A percentile compares a stretch with the other conserved stretches of the same genome.
Conservation (phyloP, 2,113 vertebrate genomes). For the Phyllostomus discolor region DNA sequence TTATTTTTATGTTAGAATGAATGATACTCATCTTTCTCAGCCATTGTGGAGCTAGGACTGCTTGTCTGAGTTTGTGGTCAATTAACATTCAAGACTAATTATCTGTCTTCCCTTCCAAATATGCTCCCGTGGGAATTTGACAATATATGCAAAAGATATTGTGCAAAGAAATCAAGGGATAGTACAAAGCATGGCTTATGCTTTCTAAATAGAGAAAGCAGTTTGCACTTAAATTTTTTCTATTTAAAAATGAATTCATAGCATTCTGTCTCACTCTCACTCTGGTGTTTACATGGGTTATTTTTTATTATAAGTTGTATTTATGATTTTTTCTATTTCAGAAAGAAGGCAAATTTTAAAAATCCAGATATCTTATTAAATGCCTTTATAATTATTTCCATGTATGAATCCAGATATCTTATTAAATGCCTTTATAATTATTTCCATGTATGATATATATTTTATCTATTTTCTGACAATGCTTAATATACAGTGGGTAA, state of each 20-base stretch:
- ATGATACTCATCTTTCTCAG: neutral
- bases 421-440: constrained; percentile 29
- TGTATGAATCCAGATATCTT: neutral
- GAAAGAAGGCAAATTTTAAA: neutral
- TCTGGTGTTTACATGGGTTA: neutral
- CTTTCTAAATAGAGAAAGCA: neutral
- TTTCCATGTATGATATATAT: neutral
- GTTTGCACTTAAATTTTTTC: neutral
- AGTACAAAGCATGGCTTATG: too few relatives aligned
- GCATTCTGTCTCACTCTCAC: neutral
- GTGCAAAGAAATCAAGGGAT: neutral
- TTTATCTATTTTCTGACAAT: constrained; percentile 33
- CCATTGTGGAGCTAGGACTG: neutral
- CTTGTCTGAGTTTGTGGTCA: neutral
- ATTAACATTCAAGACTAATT: neutral
- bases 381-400: neutral
- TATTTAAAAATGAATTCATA: neutral
- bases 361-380: constrained; percentile 47
- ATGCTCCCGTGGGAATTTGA: neutral
- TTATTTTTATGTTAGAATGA: neutral
- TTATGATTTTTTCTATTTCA: neutral
- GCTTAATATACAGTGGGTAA: constrained; percentile 7
- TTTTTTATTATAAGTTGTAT: constrained; percentile 29
- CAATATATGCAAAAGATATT: neutral
- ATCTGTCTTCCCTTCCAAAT: neutral